These are phyloP conservation scores for Chelon labrosus DNA, from an alignment of 2,797 vertebrate species.

Conservation along the genomic window DNA sequence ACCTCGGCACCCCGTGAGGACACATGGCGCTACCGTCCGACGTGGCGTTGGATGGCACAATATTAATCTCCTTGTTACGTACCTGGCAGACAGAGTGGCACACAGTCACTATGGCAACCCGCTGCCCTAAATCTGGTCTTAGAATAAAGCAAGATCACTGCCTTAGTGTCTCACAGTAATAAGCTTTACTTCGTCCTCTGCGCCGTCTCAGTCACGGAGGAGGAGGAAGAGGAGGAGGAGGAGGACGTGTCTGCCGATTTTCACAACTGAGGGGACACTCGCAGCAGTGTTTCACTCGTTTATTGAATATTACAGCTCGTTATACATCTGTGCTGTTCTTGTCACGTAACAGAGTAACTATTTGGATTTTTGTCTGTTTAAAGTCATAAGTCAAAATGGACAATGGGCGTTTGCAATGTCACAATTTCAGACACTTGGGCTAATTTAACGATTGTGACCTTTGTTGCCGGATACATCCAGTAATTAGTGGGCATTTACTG, in stretches of 20 bases:
- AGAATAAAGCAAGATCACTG: slow-evolving; percentile 17
- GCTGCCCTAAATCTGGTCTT: slow-evolving; percentile 47
- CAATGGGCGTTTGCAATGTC: neutral
- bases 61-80: slow-evolving; percentile 1
- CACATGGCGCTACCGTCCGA: neutral
- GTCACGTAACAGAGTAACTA: too few relatives aligned
- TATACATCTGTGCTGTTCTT: too few relatives aligned
- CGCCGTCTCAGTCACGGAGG: neutral
- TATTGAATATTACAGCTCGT: neutral
- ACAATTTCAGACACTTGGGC: neutral
- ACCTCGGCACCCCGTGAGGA: neutral
- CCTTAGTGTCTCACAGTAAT: slow-evolving; percentile 29
- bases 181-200: slow-evolving; percentile 29
- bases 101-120: slow-evolving; percentile 60
- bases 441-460: neutral
- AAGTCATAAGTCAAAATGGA: neutral
- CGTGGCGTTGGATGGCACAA: neutral
- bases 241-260: neutral
- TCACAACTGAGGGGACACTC: neutral
- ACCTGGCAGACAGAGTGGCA: slow-evolving; percentile 32
- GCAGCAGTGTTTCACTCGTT: neutral
- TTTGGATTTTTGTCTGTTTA: neutral
- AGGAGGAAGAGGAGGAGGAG: neutral
- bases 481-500: too few relatives aligned
- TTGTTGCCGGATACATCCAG: neutral